phyloP scores from a whole-genome alignment of 2,888 invertebrate genomes.

The Oscheius sp. region DNA sequence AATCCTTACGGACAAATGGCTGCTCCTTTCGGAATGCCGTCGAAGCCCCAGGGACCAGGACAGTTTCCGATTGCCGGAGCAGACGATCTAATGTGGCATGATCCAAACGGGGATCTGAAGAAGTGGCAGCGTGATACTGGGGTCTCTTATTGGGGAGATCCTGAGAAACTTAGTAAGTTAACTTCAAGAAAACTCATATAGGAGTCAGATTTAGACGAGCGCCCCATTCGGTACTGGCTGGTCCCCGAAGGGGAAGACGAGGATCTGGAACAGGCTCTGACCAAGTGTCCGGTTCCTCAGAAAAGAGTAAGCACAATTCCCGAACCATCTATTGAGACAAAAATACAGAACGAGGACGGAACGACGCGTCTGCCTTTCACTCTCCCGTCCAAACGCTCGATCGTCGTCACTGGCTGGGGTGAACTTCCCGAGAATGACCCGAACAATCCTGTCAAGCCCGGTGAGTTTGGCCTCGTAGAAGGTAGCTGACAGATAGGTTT shows the following conservation, averaged over 20 bases:
- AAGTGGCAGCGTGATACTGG: conserved; percentile 66
- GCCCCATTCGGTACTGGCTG: conserved; percentile 55
- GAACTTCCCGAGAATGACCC: conserved; percentile 64
- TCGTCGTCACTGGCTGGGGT: conserved; percentile 64
- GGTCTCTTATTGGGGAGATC: conserved; percentile 63
- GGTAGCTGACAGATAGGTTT: not conserved
- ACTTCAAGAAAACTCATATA: not conserved
- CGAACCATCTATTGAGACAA: not conserved
- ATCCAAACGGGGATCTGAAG: conserved; percentile 63
- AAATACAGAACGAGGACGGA: conserved; percentile 45
- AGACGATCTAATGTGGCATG: conserved; percentile 55
- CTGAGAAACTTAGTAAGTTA: conserved; percentile 56
- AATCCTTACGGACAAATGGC: conserved; percentile 37
- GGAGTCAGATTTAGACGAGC: conserved; percentile 41
- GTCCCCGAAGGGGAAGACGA: conserved; percentile 61
- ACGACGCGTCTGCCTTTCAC: conserved; percentile 49
- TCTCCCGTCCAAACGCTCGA: conserved; percentile 51
- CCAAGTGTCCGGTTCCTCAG: conserved; percentile 60
- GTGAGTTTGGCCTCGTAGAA: not conserved
- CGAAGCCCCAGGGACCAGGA: conserved; percentile 37
- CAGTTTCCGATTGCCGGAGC: conserved; percentile 51
- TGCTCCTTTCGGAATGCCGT: conserved; percentile 39
- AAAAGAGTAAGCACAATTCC: conserved; percentile 42
- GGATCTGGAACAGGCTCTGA: conserved; percentile 55
- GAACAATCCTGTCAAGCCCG: conserved; percentile 58